phyloP scores from a whole-genome alignment of 2,888 invertebrate species.

The Urechis unicinctus region DNA sequence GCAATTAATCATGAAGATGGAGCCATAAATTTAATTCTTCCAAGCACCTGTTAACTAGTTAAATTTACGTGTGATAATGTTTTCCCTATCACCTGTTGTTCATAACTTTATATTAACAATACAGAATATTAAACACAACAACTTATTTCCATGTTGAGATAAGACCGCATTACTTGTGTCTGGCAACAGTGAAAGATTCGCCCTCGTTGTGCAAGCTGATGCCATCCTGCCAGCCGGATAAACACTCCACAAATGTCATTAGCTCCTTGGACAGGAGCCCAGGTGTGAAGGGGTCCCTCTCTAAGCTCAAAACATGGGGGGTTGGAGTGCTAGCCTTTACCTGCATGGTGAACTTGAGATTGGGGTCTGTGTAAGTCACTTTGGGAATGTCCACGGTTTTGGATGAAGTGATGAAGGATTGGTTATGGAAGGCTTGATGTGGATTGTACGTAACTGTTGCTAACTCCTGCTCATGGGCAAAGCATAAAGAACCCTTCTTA shows the following conservation, averaged over 20 bases:
- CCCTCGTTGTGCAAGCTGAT: constrained; percentile 1
- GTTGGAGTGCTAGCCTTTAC: constrained; percentile 5
- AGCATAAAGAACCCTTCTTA: constrained; percentile 7
- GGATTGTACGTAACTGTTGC: constrained; percentile 17
- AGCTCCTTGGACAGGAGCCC: constrained; percentile 9
- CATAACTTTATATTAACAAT: neutral
- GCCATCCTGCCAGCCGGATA: constrained; percentile 10
- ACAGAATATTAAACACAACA: neutral
- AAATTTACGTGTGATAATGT: too few species aligned
- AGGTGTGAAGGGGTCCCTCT: constrained; percentile 8
- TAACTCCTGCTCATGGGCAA: constrained; percentile 6
- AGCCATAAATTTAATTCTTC: too few species aligned
- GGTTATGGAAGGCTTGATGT: neutral
- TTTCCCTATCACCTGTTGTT: too few species aligned
- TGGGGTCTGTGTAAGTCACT: constrained; percentile 17
- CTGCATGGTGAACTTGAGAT: constrained; percentile 9
- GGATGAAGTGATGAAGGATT: neutral
- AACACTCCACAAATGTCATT: neutral
- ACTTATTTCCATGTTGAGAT: neutral
- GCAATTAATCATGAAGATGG: too few species aligned
- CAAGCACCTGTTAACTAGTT: too few species aligned
- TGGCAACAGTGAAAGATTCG: constrained; percentile 9
- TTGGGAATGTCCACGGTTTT: constrained; percentile 8
- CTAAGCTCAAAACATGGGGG: constrained; percentile 13
- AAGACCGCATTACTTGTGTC: constrained; percentile 12